phyloP scores from a whole-genome alignment of 1,140 invertebrate genomes.

The Mamestra configurata region DNA sequence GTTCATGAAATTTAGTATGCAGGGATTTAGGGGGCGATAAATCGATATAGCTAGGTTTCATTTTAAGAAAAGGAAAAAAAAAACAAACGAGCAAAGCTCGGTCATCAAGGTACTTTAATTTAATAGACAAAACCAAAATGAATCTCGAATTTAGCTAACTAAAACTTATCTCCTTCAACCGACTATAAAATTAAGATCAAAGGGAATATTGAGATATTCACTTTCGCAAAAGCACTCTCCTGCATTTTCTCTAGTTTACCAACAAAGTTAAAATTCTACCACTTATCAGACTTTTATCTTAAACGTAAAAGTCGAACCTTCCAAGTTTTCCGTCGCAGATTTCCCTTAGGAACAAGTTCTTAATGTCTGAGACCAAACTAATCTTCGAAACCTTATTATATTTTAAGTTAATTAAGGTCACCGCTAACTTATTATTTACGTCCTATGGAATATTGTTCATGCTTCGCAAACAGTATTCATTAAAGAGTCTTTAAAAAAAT shows the following conservation, averaged over 20 bases:
- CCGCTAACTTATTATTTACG: background rate
- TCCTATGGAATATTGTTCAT: background rate
- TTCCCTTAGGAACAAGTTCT: background rate
- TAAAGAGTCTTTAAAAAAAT: background rate
- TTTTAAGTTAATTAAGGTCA: conserved; percentile 17
- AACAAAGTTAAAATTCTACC: conserved; percentile 1
- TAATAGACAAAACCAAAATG: no score
- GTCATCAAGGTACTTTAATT: no score
- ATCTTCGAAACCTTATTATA: conserved; percentile 14
- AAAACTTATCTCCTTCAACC: no score
- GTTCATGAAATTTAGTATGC: no score
- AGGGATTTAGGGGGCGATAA: no score
- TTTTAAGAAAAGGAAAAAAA: no score
- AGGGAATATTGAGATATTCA: background rate
- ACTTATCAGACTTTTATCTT: background rate
- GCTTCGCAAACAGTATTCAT: background rate
- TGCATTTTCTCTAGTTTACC: background rate
- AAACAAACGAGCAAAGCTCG: no score
- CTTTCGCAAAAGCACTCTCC: background rate
- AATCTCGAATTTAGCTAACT: no score
- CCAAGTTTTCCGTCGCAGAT: conserved; percentile 12
- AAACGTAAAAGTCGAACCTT: conserved; percentile 4
- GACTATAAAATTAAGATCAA: no score
- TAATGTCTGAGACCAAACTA: conserved; percentile 31
- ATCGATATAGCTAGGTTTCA: no score